Conservation (phyloP, 2,113 vertebrate species). For the Anhinga anhinga region DNA sequence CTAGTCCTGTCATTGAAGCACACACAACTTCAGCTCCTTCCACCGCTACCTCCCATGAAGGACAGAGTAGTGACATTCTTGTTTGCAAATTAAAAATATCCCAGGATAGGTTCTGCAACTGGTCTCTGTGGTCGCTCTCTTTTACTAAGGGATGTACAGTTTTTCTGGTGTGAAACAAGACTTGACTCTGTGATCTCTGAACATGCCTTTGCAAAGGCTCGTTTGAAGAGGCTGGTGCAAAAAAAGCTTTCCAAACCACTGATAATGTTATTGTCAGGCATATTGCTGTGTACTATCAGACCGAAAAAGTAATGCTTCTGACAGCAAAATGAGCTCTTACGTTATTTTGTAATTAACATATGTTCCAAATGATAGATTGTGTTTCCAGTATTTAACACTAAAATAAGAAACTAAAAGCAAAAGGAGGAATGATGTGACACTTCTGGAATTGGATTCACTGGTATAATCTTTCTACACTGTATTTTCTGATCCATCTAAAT, state of each 20-base stretch:
- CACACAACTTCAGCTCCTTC: background rate
- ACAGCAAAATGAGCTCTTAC: constrained; percentile 10
- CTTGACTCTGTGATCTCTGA: background rate
- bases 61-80: background rate
- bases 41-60: background rate
- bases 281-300: background rate
- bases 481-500: constrained; percentile 44
- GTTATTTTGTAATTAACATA: constrained; percentile 29
- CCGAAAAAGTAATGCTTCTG: background rate
- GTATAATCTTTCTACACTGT: background rate
- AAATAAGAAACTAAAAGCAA: constrained; percentile 23
- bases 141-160: background rate
- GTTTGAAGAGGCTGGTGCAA: background rate
- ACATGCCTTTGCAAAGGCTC: background rate
- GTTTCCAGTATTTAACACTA: constrained; percentile 32
- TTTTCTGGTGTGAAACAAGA: background rate
- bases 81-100: background rate
- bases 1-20: background rate
- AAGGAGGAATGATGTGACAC: background rate
- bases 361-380: constrained; percentile 9
- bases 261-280: background rate
- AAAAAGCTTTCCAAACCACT: background rate
- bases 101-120: background rate
- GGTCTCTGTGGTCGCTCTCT: background rate
- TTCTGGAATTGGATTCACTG: constrained; percentile 15